Evolutionary conservation across 2,113 vertebrate genomes (phyloP).

Genomic region (Aleadryas rufinucha): DNA sequence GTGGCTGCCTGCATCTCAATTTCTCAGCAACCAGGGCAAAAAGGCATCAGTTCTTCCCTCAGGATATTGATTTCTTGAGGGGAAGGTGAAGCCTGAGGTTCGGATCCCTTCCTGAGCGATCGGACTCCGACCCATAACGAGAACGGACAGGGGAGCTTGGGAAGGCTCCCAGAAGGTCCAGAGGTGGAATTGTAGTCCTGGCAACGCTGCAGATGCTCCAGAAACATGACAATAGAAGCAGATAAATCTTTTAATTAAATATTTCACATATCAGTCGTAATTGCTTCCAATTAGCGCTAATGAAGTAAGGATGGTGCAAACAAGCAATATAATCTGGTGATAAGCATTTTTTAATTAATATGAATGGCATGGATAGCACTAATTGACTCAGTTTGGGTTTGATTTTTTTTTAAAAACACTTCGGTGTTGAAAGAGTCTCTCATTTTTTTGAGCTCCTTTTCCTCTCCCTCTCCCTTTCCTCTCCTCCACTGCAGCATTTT

Average conservation of each 20-base stretch:
- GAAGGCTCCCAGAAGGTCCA: neutral
- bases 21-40: neutral
- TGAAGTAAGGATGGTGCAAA: conserved; percentile 29
- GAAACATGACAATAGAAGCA: neutral
- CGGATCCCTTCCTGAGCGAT: neutral
- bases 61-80: neutral
- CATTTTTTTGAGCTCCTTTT: neutral
- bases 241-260: conserved; percentile 50
- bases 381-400: neutral
- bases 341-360: conserved; percentile 47
- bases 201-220: neutral
- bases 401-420: neutral
- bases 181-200: neutral
- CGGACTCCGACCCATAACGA: neutral
- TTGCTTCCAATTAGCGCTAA: conserved; percentile 45
- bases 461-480: neutral
- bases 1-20: neutral
- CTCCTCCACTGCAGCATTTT: neutral
- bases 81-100: neutral
- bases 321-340: conserved; percentile 32
- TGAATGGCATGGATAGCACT: neutral
- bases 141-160: neutral
- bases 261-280: conserved; percentile 11
- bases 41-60: neutral
- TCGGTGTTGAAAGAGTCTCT: neutral